A percentile compares a stretch with the other conserved stretches of the same genome.
Evolutionary conservation across 2,797 vertebrate species (phyloP).

Genomic region (Coluber constrictor): DNA sequence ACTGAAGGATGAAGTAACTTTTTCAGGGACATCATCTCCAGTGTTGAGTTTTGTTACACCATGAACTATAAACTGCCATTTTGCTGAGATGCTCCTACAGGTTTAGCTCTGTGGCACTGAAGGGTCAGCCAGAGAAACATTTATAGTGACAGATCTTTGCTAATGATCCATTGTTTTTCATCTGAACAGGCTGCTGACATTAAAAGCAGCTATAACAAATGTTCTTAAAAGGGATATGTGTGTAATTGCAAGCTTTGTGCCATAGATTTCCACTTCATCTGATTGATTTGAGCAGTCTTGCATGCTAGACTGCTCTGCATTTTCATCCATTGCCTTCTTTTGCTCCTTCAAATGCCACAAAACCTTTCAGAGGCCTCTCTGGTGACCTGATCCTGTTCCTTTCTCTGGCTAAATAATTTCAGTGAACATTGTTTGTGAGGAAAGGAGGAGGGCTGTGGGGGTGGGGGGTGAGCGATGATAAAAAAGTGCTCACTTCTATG

Average conservation of each 20-base stretch:
- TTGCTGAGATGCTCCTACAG: not conserved
- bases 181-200: conserved; percentile 13
- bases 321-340: conserved; percentile 13
- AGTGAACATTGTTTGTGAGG: too few relatives aligned
- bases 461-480: not conserved
- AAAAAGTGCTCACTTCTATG: not conserved
- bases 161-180: conserved; percentile 18
- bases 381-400: not conserved
- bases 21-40: not conserved
- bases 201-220: conserved; percentile 21
- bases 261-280: conserved; percentile 37
- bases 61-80: not conserved
- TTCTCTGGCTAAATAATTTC: not conserved
- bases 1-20: not conserved
- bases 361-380: conserved; percentile 8
- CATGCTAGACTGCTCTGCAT: not conserved
- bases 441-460: too few relatives aligned
- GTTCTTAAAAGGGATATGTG: conserved; percentile 25
- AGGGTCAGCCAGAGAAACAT: not conserved
- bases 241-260: conserved; percentile 23
- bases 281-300: not conserved
- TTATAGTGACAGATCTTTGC: not conserved
- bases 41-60: not conserved
- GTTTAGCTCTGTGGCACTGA: not conserved
- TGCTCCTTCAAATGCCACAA: conserved; percentile 6